phyloP scores from a whole-genome alignment of 2,888 invertebrate genomes.

The Polymixis lichenea region DNA sequence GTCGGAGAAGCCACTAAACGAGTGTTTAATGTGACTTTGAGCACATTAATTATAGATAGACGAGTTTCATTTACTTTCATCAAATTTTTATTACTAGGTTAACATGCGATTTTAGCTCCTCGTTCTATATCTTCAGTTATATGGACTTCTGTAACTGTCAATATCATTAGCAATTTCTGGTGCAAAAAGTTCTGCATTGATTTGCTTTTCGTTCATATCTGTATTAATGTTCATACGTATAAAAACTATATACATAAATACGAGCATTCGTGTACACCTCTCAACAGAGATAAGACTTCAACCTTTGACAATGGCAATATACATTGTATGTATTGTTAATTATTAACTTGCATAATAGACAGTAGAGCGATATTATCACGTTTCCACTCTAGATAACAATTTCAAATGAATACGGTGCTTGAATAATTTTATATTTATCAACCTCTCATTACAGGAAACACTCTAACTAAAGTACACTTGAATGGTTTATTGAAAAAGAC shows the following conservation, averaged over 20 bases:
- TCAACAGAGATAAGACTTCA: slow-evolving; percentile 55
- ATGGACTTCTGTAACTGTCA: neutral
- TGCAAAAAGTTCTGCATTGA: neutral
- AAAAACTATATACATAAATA: neutral
- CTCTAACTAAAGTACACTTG: slow-evolving; percentile 44
- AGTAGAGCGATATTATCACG: slow-evolving; percentile 63
- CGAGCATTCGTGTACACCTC: slow-evolving; percentile 32
- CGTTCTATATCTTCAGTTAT: slow-evolving; percentile 30
- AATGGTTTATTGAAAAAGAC: slow-evolving; percentile 37
- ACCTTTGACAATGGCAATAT: slow-evolving; percentile 65
- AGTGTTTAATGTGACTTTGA: slow-evolving; percentile 83
- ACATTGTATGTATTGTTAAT: slow-evolving; percentile 61
- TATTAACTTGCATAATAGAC: slow-evolving; percentile 63
- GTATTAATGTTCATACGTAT: neutral
- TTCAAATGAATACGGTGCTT: slow-evolving; percentile 56
- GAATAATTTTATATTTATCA: slow-evolving; percentile 62
- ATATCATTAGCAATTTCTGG: neutral
- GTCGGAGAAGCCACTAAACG: slow-evolving; percentile 76
- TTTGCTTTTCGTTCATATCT: slow-evolving; percentile 8
- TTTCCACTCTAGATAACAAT: slow-evolving; percentile 62
- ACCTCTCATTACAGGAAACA: slow-evolving; percentile 55
- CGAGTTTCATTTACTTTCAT: slow-evolving; percentile 78
- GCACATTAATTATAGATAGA: slow-evolving; percentile 83
- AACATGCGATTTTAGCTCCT: slow-evolving; percentile 53
- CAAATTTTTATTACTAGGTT: slow-evolving; percentile 76